A percentile compares a stretch with the other conserved stretches of the same genome.
These are phyloP conservation scores for Montipora efflorescens DNA, from an alignment of 64 coral and sea anemone species.

Conservation along the genomic window DNA sequence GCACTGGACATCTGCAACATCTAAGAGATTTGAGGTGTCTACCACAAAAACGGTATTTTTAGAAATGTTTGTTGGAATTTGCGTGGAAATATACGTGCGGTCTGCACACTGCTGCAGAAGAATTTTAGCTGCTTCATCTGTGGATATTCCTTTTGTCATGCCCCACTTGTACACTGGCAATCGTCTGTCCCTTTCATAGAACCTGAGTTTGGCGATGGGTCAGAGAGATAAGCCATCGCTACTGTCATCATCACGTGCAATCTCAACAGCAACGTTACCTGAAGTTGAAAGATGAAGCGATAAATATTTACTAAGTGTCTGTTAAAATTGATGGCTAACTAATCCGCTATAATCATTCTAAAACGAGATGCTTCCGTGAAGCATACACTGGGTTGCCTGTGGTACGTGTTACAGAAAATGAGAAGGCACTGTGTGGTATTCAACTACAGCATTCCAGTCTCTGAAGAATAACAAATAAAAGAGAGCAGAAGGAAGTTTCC, in stretches of 20 bases:
- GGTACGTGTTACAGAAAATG: no score
- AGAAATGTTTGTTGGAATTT: slow-evolving; percentile 15
- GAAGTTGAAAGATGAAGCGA: neutral
- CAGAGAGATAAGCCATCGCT: neutral
- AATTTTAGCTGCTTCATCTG: slow-evolving; percentile 27
- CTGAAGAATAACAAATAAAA: no score
- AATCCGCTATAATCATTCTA: no score
- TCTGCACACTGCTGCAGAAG: slow-evolving; percentile 22
- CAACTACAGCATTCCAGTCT: no score
- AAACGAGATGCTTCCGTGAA: no score
- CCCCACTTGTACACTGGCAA: slow-evolving; percentile 54
- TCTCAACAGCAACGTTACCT: neutral
- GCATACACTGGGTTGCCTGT: no score
- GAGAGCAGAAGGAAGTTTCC: no score
- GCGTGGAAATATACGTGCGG: neutral
- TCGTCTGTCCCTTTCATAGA: slow-evolving; percentile 20
- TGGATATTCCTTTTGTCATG: slow-evolving; percentile 40
- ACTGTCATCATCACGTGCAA: neutral
- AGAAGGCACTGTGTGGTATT: no score
- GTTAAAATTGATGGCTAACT: no score
- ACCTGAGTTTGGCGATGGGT: neutral
- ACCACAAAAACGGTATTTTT: slow-evolving; percentile 29
- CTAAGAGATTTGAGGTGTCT: neutral
- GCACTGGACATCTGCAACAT: neutral
- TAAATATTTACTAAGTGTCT: no score